Conservation (phyloP, 1,140 invertebrate genomes). For the Ceratina australensis region DNA sequence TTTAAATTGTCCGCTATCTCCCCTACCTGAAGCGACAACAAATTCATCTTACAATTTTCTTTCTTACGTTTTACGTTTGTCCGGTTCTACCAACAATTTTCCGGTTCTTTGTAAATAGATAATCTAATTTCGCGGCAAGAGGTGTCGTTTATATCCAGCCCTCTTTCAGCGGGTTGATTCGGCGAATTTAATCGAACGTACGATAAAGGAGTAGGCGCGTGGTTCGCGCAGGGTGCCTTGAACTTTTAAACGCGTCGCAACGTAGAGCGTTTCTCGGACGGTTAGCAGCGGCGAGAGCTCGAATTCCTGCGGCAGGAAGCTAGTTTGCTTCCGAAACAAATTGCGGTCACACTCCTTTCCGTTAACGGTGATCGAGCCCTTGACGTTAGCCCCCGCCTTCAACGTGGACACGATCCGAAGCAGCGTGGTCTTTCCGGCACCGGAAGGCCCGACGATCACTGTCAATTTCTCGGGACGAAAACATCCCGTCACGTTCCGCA, state of each 20-base stretch:
- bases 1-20: conserved; percentile 82
- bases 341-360: conserved; percentile 35
- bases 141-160: neutral
- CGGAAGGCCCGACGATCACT: conserved; percentile 90
- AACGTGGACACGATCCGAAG: conserved; percentile 83
- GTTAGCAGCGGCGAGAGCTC: conserved; percentile 84
- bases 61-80: no score
- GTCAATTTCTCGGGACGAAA: conserved; percentile 84
- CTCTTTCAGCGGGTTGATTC: neutral
- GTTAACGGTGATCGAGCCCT: conserved; percentile 63
- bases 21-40: conserved; percentile 76
- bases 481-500: conserved; percentile 81
- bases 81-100: no score
- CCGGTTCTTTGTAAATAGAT: no score
- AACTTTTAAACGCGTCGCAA: conserved; percentile 84
- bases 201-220: conserved; percentile 28
- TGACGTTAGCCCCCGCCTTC: conserved; percentile 42
- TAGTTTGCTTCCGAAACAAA: conserved; percentile 81
- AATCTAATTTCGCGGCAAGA: neutral
- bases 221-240: conserved; percentile 18
- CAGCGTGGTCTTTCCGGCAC: conserved; percentile 91
- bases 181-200: conserved; percentile 44
- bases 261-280: conserved; percentile 83
- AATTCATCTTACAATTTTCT: no score
- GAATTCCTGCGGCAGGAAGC: conserved; percentile 86